Evolutionary conservation across 2,888 invertebrate species (phyloP).

Genomic region (Ophion ellenae): DNA sequence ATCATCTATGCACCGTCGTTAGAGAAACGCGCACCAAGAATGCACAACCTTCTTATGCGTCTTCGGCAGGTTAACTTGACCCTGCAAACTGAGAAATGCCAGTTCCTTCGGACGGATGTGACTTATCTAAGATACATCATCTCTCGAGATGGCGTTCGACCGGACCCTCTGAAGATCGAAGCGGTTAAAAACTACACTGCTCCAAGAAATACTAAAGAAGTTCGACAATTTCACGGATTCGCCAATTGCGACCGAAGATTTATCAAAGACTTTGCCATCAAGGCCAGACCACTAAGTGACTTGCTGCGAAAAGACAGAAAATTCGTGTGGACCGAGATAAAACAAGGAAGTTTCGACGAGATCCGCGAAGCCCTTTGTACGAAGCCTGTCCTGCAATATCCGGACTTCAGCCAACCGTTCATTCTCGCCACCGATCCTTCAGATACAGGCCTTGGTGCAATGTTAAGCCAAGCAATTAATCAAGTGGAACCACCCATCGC

Average conservation of each 20-base stretch:
- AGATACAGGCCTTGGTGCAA: constrained; percentile 1
- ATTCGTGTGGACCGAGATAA: constrained; percentile 16
- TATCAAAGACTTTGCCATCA: neutral
- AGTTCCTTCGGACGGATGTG: no score
- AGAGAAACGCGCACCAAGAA: no score
- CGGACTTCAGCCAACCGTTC: neutral
- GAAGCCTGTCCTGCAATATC: constrained; percentile 12
- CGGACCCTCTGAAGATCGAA: neutral
- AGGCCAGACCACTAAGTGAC: constrained; percentile 18
- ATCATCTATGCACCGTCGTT: no score
- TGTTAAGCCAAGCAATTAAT: neutral
- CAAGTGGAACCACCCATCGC: neutral
- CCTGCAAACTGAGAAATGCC: no score
- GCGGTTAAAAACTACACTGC: neutral
- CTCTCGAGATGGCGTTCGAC: neutral
- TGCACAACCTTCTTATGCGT: no score
- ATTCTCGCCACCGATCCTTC: constrained; percentile 5
- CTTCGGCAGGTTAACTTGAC: no score
- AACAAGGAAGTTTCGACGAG: neutral
- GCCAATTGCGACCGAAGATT: neutral
- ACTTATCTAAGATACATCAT: no score
- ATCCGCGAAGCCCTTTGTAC: constrained; percentile 4
- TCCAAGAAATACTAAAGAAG: neutral
- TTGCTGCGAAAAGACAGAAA: neutral
- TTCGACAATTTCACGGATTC: neutral